phyloP scores from a whole-genome alignment of 2,888 invertebrate genomes.

The Ennomos quercinarius region DNA sequence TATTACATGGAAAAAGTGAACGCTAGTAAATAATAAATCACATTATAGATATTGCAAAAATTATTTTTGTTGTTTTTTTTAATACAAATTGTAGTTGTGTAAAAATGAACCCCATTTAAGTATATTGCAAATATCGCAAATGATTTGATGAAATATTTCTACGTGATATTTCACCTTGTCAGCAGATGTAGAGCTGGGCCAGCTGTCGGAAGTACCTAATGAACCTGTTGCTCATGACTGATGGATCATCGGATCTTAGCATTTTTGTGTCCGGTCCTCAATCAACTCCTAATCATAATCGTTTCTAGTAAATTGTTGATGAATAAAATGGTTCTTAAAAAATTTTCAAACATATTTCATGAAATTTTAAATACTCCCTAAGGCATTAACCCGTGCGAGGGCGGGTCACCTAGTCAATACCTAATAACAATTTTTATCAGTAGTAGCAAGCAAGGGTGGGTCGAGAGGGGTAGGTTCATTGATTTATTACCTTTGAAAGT shows the following conservation, averaged over 20 bases:
- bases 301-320: conserved; percentile 16
- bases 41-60: too few species aligned
- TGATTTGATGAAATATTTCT: conserved; percentile 7
- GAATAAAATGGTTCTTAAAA: conserved; percentile 12
- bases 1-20: too few species aligned
- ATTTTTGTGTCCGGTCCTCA: conserved; percentile 32
- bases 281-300: conserved; percentile 9
- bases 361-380: too few species aligned
- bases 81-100: too few species aligned
- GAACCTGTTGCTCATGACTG: conserved; percentile 74
- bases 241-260: conserved; percentile 52
- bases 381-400: too few species aligned
- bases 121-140: not conserved
- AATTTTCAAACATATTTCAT: not conserved
- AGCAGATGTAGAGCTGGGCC: conserved; percentile 51
- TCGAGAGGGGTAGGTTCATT: too few species aligned
- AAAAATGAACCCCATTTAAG: too few species aligned
- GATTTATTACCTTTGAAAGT: too few species aligned
- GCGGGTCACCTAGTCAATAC: not conserved
- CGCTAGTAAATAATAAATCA: too few species aligned
- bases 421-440: conserved; percentile 1
- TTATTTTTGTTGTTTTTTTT: too few species aligned
- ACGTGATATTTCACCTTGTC: conserved; percentile 47
- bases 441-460: not conserved
- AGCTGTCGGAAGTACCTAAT: conserved; percentile 70